These are phyloP conservation scores for Strix uralensis DNA, from an alignment of 2,113 vertebrate genomes.

Conservation along the genomic window DNA sequence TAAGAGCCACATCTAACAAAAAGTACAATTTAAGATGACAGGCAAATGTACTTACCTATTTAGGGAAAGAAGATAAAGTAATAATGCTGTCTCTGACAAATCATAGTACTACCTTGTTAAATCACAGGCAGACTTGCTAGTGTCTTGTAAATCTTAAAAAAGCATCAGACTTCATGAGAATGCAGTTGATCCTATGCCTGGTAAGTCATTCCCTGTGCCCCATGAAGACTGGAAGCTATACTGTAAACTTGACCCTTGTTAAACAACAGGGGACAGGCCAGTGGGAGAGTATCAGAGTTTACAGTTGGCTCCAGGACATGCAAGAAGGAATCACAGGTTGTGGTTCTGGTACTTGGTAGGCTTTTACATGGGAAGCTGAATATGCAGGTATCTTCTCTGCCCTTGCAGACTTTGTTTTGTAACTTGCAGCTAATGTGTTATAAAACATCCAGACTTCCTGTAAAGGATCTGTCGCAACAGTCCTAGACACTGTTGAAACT, in stretches of 20 bases:
- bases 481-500: neutral
- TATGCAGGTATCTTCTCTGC: neutral
- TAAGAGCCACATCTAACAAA: neutral
- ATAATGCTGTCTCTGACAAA: neutral
- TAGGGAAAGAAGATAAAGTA: neutral
- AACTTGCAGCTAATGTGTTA: neutral
- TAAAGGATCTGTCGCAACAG: fast-evolving
- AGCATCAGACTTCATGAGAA: neutral
- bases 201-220: neutral
- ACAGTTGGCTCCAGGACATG: neutral
- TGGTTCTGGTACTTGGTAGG: neutral
- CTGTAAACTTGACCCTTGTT: neutral
- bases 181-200: fast-evolving
- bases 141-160: neutral
- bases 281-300: neutral
- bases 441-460: neutral
- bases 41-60: neutral
- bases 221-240: neutral
- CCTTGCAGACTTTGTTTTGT: neutral
- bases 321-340: neutral
- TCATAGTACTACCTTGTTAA: neutral
- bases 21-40: neutral
- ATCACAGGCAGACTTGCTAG: neutral
- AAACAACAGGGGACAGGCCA: neutral
- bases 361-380: neutral